Conservation (phyloP, 1,140 invertebrate species). For the Tetragnatha versicolor region DNA sequence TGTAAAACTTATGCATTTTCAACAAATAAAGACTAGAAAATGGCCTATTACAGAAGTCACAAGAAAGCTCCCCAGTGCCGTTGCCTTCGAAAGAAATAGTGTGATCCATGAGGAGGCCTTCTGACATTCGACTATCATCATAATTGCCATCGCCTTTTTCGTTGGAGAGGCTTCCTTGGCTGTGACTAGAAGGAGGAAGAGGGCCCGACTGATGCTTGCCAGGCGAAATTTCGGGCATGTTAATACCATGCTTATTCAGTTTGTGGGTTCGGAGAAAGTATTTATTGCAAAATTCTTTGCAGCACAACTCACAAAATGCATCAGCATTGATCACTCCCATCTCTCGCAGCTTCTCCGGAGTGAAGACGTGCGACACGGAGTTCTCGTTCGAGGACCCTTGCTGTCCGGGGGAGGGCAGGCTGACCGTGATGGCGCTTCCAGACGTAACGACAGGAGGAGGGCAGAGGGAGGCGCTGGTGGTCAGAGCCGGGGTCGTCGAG, state of each 20-base stretch:
- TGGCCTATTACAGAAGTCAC: constrained; percentile 68
- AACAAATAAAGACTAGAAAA: constrained; percentile 69
- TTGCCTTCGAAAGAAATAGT: constrained; percentile 14
- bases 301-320: constrained; percentile 92
- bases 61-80: constrained; percentile 64
- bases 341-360: constrained; percentile 74
- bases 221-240: constrained; percentile 59
- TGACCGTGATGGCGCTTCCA: constrained; percentile 21
- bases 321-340: constrained; percentile 84
- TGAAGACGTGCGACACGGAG: constrained; percentile 64
- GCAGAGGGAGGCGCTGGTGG: constrained; percentile 12
- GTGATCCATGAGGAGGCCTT: constrained; percentile 26
- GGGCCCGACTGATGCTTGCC: constrained; percentile 12
- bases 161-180: constrained; percentile 45
- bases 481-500: constrained; percentile 9
- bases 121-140: constrained; percentile 25
- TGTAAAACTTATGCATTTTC: constrained; percentile 68
- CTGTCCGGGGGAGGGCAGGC: constrained; percentile 29
- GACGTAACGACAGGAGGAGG: constrained; percentile 39
- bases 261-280: constrained; percentile 93
- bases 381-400: constrained; percentile 39
- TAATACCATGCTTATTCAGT: constrained; percentile 71
- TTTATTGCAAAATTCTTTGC: constrained; percentile 94
- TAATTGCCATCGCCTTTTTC: constrained; percentile 43
- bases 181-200: constrained; percentile 26